phyloP scores from a whole-genome alignment of 2,888 invertebrate species.

The Drosophila kanekoi region DNA sequence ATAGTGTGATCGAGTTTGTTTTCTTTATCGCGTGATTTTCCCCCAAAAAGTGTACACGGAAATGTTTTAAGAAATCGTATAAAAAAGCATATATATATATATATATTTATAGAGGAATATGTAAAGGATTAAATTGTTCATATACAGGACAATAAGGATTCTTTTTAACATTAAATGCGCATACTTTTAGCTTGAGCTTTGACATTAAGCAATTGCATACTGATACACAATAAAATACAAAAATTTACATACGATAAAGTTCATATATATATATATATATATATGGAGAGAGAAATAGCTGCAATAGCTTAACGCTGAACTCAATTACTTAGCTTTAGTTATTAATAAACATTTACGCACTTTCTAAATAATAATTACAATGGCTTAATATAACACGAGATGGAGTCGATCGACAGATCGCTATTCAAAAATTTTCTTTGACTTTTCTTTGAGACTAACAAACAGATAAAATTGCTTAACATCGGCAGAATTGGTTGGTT shows the following conservation, averaged over 20 bases:
- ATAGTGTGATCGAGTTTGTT: background rate
- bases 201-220: conserved; percentile 48
- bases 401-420: conserved; percentile 2
- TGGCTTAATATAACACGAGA: conserved; percentile 34
- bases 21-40: too few relatives aligned
- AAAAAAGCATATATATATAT: conserved; percentile 46
- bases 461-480: conserved; percentile 36
- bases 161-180: conserved; percentile 38
- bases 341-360: conserved; percentile 27
- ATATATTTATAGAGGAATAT: conserved; percentile 43
- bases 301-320: conserved; percentile 37
- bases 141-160: conserved; percentile 42
- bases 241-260: conserved; percentile 28
- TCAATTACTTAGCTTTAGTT: conserved; percentile 29
- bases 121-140: conserved; percentile 44
- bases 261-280: conserved; percentile 1
- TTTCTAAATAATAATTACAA: conserved; percentile 28
- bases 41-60: background rate
- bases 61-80: conserved; percentile 41
- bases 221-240: conserved; percentile 24
- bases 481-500: conserved; percentile 32
- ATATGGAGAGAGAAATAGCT: conserved; percentile 9
- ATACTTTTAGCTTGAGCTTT: conserved; percentile 19
- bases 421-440: conserved; percentile 1
- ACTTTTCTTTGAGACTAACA: conserved; percentile 40